These are phyloP conservation scores for Potorous gilbertii DNA, from an alignment of 2,797 vertebrate genomes.

Conservation along the genomic window DNA sequence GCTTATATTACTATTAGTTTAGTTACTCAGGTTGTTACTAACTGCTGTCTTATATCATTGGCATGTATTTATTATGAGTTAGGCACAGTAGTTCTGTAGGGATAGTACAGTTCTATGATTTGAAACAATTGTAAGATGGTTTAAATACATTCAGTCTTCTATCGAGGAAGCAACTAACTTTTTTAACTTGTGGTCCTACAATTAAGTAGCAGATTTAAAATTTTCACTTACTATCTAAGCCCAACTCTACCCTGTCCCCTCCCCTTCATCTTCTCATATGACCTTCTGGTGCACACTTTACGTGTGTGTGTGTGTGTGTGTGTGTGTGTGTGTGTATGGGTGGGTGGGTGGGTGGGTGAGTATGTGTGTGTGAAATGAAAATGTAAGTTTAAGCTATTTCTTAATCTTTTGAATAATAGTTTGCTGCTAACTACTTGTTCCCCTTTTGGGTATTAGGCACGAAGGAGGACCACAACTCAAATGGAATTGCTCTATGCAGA, in stretches of 20 bases:
- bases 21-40: background rate
- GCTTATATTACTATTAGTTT: background rate
- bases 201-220: background rate
- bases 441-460: conserved; percentile 87
- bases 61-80: background rate
- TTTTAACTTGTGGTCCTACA: background rate
- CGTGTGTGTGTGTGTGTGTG: no score
- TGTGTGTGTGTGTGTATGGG: no score
- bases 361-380: conserved; percentile 21
- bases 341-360: no score
- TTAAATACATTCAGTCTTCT: background rate
- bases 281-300: conserved; percentile 18
- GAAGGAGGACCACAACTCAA: conserved; percentile 96
- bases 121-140: background rate
- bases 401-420: conserved; percentile 35
- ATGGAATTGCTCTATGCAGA: conserved; percentile 97
- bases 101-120: background rate
- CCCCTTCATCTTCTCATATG: conserved; percentile 26
- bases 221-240: background rate
- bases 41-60: background rate
- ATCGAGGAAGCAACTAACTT: background rate
- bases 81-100: background rate
- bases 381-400: conserved; percentile 30
- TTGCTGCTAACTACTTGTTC: conserved; percentile 68
- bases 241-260: conserved; percentile 6